Percentiles rank a stretch among this genome's conserved stretches.
Conservation (phyloP, 2,113 vertebrate species). For the Antechinus stuartii region DNA sequence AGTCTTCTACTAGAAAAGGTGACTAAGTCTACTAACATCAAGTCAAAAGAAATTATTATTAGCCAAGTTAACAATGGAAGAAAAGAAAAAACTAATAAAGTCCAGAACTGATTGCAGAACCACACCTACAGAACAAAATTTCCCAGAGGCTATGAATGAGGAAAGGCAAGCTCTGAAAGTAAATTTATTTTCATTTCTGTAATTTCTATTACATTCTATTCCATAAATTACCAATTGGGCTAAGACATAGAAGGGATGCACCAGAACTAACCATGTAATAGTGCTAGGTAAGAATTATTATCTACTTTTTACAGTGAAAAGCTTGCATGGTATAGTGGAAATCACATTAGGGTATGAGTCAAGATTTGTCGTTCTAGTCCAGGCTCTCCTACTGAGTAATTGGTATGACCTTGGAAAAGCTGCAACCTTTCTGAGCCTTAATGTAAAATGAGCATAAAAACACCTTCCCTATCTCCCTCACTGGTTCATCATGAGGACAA, state of each 20-base stretch:
- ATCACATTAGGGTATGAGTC: background rate
- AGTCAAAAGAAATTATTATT: slow-evolving; percentile 32
- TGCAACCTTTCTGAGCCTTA: background rate
- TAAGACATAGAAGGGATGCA: slow-evolving; percentile 21
- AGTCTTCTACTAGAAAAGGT: slow-evolving; percentile 32
- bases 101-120: slow-evolving; percentile 73
- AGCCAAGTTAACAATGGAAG: slow-evolving; percentile 78
- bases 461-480: background rate
- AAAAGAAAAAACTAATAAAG: slow-evolving; percentile 52
- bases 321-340: background rate
- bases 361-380: background rate
- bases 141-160: slow-evolving; percentile 59
- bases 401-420: slow-evolving; percentile 71
- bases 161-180: slow-evolving; percentile 57
- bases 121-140: slow-evolving; percentile 77
- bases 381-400: background rate
- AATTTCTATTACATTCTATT: background rate
- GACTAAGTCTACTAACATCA: slow-evolving; percentile 56
- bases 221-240: background rate
- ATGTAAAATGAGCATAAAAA: slow-evolving; percentile 3
- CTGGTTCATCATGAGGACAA: background rate
- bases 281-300: background rate
- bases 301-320: background rate
- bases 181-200: background rate
- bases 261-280: background rate